Conservation (phyloP, 2,888 invertebrate species). For the Cyrtodaria siliqua region DNA sequence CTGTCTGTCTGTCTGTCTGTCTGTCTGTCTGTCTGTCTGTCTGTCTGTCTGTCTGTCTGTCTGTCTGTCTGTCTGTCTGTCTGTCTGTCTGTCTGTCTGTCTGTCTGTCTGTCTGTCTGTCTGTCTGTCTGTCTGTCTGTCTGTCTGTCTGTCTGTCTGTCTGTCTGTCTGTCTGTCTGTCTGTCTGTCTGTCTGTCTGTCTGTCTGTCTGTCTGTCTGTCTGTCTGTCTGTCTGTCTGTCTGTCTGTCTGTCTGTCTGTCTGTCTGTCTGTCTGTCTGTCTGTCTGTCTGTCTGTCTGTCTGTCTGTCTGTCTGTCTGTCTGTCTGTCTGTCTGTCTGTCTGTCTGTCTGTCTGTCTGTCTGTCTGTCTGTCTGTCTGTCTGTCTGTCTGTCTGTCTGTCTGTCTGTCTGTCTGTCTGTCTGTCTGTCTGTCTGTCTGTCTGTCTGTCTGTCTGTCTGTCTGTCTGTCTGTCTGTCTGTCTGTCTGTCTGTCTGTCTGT, state of each 20-base stretch:
- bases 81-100: slow-evolving; percentile 3
- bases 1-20: slow-evolving; percentile 3
- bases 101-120: slow-evolving; percentile 3
- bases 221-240: slow-evolving; percentile 3
- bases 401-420: slow-evolving; percentile 3
- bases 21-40: slow-evolving; percentile 3
- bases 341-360: slow-evolving; percentile 3
- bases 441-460: slow-evolving; percentile 3
- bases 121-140: slow-evolving; percentile 3
- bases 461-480: slow-evolving; percentile 3
- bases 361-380: slow-evolving; percentile 3
- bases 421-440: slow-evolving; percentile 3
- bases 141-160: slow-evolving; percentile 3
- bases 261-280: slow-evolving; percentile 3
- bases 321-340: slow-evolving; percentile 3
- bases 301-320: slow-evolving; percentile 3
- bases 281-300: slow-evolving; percentile 3
- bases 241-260: slow-evolving; percentile 3
- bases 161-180: slow-evolving; percentile 3
- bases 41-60: slow-evolving; percentile 3
- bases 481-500: slow-evolving; percentile 3
- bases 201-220: slow-evolving; percentile 3
- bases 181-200: slow-evolving; percentile 3
- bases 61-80: slow-evolving; percentile 3
- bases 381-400: slow-evolving; percentile 3